Evolutionary conservation across 2,888 invertebrate genomes (phyloP).

Genomic region (Lutraria lutraria): DNA sequence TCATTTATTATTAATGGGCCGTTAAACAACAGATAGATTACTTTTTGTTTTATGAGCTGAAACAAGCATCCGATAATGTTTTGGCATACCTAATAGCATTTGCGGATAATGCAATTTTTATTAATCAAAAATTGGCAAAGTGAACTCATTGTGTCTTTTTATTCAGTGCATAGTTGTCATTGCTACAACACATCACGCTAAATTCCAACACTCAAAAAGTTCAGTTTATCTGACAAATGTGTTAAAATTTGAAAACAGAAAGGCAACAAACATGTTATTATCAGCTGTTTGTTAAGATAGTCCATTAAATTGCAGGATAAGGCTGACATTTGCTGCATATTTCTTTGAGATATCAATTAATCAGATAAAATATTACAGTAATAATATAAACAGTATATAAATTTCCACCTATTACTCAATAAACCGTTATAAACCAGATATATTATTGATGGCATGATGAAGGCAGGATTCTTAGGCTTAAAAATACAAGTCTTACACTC

Average conservation of each 20-base stretch:
- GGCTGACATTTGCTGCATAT: neutral
- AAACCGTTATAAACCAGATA: neutral
- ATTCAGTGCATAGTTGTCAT: neutral
- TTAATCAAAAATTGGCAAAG: too few species aligned
- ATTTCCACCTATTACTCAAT: neutral
- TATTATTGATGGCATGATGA: neutral
- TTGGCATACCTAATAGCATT: too few species aligned
- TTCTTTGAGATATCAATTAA: neutral
- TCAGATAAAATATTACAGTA: neutral
- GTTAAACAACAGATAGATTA: too few species aligned
- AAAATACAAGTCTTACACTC: neutral
- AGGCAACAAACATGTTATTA: neutral
- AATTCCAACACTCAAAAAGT: neutral
- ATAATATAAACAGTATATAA: neutral
- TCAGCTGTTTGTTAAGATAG: neutral
- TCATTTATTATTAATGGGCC: too few species aligned
- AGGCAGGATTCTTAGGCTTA: neutral
- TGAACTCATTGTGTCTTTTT: neutral
- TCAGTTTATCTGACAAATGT: neutral
- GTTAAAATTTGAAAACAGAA: conserved; percentile 11
- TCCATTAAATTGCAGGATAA: neutral
- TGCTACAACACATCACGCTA: neutral
- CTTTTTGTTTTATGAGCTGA: too few species aligned
- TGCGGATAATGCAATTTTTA: too few species aligned
- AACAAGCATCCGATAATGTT: too few species aligned